Evolutionary conservation across 1,140 invertebrate species (phyloP), one percentile per base, ranked within the genome.

Genomic region (Cotesia chilonis): DNA sequence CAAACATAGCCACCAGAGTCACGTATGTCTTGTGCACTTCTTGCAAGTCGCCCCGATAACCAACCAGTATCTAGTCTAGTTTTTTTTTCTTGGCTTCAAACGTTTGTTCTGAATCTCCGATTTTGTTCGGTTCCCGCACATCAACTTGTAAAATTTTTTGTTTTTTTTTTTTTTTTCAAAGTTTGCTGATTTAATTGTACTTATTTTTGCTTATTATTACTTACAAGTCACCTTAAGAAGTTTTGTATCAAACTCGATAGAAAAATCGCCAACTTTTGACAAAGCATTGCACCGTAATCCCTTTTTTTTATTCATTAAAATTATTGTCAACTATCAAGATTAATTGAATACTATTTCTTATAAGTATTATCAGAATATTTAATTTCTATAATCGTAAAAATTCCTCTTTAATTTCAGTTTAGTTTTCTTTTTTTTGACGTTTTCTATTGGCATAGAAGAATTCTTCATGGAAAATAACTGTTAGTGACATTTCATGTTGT

Each of bases 131-230:
- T 81, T 75, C 71, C 79, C 78, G 76, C 74, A 70, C 71, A 68
- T n/a, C 7, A 41, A 59, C 36, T 47, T 35, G 55, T 54, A 63
- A 57, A 38, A 51, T 64, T 17, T 52, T 59, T 10, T 47, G 4
- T 57, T 47, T 64, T 14, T 74, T 74, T 76, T 76, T 74, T 74
- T 76, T 76, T 75, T 64, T 70, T 71, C 70, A 77, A 81, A 82
- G 76, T 81, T 81, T 78, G 80, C 76, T 82, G 81, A 82, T 82
- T 82, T 82, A 81, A 82, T 82, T 82, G 80, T 63, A 75, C 69
- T 70, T 72, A 2, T 69, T 69, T 64, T 69, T 28, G 28, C 28
- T 68, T 54, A 12, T 14, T 6, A 4, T 64, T 5, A 14, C 6
- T 4, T 12, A 28, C 7, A 36, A 28, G 17, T 36, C 60, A 61